Evolutionary conservation across 2,888 invertebrate species (phyloP).

Genomic region (Craniophora ligustri): DNA sequence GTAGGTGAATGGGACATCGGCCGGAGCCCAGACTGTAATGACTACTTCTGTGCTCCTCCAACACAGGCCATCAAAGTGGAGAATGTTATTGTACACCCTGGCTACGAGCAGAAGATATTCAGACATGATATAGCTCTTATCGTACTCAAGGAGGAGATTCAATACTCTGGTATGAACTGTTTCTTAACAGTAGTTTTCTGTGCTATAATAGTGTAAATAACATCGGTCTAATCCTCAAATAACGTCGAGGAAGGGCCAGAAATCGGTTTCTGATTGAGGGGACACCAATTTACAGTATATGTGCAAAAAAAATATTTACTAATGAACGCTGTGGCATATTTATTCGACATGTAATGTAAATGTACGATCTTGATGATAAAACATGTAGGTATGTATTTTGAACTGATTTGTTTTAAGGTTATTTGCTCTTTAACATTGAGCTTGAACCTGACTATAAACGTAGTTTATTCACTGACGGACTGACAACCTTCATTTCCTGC

Average conservation of each 20-base stretch:
- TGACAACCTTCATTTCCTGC: constrained; percentile 31
- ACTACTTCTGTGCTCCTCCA: constrained; percentile 92
- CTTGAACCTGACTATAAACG: constrained; percentile 36
- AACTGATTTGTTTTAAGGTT: too few relatives aligned
- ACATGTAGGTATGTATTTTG: too few relatives aligned
- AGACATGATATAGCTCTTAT: constrained; percentile 93
- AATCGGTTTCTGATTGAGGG: too few relatives aligned
- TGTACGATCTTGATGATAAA: too few relatives aligned
- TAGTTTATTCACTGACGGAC: constrained; percentile 43
- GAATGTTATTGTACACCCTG: constrained; percentile 93
- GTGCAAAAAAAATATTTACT: too few relatives aligned
- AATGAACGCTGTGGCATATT: too few relatives aligned
- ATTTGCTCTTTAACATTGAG: constrained; percentile 43
- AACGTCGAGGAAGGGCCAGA: too few relatives aligned
- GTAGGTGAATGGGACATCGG: constrained; percentile 93
- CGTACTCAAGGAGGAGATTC: constrained; percentile 91
- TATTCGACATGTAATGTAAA: too few relatives aligned
- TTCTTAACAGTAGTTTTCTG: not conserved
- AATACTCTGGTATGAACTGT: constrained; percentile 72
- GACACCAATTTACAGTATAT: too few relatives aligned
- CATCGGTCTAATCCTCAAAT: too few relatives aligned
- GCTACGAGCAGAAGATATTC: constrained; percentile 91
- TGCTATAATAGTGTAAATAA: too few relatives aligned
- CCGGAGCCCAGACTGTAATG: constrained; percentile 93
- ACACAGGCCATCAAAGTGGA: constrained; percentile 92